phyloP scores from a whole-genome alignment of 2,888 invertebrate genomes.

The Pheosia gnoma region DNA sequence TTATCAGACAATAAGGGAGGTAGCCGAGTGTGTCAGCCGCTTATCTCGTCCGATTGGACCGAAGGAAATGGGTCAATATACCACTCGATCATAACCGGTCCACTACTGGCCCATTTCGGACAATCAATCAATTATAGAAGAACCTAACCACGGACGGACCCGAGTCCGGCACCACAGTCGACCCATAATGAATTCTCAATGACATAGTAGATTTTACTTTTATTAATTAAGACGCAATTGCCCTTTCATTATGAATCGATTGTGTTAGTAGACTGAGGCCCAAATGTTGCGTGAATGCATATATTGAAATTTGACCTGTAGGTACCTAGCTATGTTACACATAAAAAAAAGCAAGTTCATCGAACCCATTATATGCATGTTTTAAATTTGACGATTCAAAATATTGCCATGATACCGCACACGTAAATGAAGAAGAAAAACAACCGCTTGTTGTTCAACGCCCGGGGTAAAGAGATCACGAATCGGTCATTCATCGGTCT shows the following conservation, averaged over 20 bases:
- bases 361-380: background rate
- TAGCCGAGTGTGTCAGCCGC: background rate
- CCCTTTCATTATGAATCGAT: too few species aligned
- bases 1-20: background rate
- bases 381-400: background rate
- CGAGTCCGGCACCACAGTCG: too few species aligned
- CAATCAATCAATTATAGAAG: background rate
- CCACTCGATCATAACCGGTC: background rate
- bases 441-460: background rate
- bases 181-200: too few species aligned
- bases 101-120: background rate
- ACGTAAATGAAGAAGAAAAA: background rate
- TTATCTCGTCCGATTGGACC: conserved; percentile 4
- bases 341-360: background rate
- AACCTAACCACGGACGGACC: too few species aligned
- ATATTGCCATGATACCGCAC: background rate
- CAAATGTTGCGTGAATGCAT: background rate
- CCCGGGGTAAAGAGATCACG: background rate
- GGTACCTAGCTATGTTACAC: too few species aligned
- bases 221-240: too few species aligned
- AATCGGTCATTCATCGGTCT: background rate
- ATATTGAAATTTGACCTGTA: background rate
- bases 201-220: too few species aligned
- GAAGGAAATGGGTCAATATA: conserved; percentile 1
- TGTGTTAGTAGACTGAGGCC: too few species aligned